Percentiles rank a stretch among this genome's conserved stretches.
Conservation (phyloP, 2,888 invertebrate genomes). For the Parnassius smintheus region DNA sequence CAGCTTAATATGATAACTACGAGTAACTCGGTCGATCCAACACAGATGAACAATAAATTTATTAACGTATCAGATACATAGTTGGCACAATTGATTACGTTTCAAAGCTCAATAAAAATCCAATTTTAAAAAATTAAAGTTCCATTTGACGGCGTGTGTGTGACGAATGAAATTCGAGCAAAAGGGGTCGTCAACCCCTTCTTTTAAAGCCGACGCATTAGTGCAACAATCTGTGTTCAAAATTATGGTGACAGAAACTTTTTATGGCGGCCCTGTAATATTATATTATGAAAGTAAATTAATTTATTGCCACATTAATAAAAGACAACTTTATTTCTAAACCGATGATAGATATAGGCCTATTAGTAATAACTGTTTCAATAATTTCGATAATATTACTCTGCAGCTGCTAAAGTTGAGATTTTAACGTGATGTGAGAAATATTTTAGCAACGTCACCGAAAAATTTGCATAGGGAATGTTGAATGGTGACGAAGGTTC, state of each 20-base stretch:
- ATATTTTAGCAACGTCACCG: conserved; percentile 40
- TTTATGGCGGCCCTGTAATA: conserved; percentile 64
- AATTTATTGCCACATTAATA: conserved; percentile 69
- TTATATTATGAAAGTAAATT: conserved; percentile 66
- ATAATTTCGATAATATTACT: conserved; percentile 4
- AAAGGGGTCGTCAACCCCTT: conserved; percentile 70
- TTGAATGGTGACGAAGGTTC: neutral
- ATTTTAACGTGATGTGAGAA: conserved; percentile 30
- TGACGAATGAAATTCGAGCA: conserved; percentile 69
- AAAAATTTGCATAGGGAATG: neutral
- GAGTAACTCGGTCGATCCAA: too few species aligned
- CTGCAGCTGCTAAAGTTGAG: neutral
- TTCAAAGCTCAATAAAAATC: conserved; percentile 66
- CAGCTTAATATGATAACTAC: too few species aligned
- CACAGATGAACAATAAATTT: neutral
- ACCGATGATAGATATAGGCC: conserved; percentile 19
- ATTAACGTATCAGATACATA: conserved; percentile 10
- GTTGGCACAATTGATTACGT: conserved; percentile 26
- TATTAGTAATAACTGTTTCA: conserved; percentile 16
- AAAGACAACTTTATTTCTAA: conserved; percentile 43
- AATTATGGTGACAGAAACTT: conserved; percentile 74
- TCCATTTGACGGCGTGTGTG: conserved; percentile 74
- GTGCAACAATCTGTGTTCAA: conserved; percentile 75
- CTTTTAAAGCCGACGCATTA: conserved; percentile 60
- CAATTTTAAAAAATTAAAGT: conserved; percentile 76